phyloP scores from a whole-genome alignment of 2,113 vertebrate species.

The Speoplatyrhinus poulsoni region DNA sequence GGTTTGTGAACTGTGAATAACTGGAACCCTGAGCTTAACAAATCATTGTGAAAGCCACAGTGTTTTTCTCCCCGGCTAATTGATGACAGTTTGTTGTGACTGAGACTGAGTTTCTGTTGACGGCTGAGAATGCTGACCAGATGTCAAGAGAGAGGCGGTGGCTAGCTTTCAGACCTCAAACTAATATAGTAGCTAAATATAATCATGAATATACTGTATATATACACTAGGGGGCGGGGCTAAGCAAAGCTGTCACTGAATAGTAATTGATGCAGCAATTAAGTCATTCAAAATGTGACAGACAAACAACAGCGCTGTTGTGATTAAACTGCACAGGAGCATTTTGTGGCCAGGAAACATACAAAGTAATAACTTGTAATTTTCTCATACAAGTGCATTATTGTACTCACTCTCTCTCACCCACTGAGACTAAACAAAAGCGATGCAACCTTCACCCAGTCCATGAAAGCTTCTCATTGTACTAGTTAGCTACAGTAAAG shows the following conservation, averaged over 20 bases:
- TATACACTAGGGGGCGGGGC: background rate
- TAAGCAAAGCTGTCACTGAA: no score
- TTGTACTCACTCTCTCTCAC: background rate
- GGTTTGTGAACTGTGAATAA: conserved; percentile 32
- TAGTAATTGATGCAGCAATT: no score
- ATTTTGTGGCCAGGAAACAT: background rate
- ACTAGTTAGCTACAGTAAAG: no score
- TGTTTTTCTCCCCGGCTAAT: conserved; percentile 43
- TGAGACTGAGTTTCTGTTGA: conserved; percentile 34
- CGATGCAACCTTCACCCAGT: background rate
- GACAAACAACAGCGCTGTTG: no score
- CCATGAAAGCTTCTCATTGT: background rate
- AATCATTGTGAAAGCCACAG: conserved; percentile 47
- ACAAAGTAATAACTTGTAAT: background rate
- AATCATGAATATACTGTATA: background rate
- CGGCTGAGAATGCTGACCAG: conserved; percentile 45
- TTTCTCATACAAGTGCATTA: background rate
- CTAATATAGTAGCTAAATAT: background rate
- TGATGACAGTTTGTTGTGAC: conserved; percentile 52
- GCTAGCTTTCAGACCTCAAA: conserved; percentile 32
- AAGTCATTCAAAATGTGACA: no score
- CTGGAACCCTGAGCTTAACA: conserved; percentile 40
- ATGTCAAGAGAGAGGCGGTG: conserved; percentile 46
- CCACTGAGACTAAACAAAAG: background rate
- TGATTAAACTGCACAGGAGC: background rate